Percentiles rank a stretch among this genome's conserved stretches.
Evolutionary conservation across 2,888 invertebrate genomes (phyloP).

Genomic region (Coleophora flavipennella): DNA sequence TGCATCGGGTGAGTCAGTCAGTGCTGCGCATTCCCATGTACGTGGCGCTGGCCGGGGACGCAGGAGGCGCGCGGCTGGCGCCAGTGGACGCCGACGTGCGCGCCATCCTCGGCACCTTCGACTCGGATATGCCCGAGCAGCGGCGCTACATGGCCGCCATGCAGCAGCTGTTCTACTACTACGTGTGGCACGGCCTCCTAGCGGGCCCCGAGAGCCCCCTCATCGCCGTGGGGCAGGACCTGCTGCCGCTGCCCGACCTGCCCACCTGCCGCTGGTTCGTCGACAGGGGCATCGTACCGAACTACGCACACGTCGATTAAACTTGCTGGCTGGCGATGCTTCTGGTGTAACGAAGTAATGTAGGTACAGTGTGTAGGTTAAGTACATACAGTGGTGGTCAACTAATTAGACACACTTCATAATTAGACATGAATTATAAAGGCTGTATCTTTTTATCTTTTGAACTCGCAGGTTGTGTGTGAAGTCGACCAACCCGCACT

Average conservation of each 20-base stretch:
- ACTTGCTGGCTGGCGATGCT: background rate
- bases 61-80: conserved; percentile 50
- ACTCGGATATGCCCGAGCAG: conserved; percentile 80
- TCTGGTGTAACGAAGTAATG: background rate
- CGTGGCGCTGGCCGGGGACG: conserved; percentile 78
- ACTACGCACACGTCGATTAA: conserved; percentile 84
- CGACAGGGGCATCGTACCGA: conserved; percentile 80
- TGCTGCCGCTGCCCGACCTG: conserved; percentile 75
- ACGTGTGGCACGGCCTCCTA: conserved; percentile 82
- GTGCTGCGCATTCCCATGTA: conserved; percentile 80
- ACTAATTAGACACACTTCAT: too few species aligned
- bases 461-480: too few species aligned
- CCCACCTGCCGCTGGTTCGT: conserved; percentile 86
- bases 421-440: too few species aligned
- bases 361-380: background rate
- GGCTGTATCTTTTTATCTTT: too few species aligned
- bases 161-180: conserved; percentile 87
- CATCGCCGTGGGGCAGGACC: conserved; percentile 81
- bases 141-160: conserved; percentile 83
- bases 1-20: conserved; percentile 77
- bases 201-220: conserved; percentile 75
- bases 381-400: background rate
- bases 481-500: too few species aligned
- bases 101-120: conserved; percentile 84
- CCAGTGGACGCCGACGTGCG: conserved; percentile 77